Evolutionary conservation across 1,140 invertebrate species (phyloP).

Genomic region (Hyles vespertilio): DNA sequence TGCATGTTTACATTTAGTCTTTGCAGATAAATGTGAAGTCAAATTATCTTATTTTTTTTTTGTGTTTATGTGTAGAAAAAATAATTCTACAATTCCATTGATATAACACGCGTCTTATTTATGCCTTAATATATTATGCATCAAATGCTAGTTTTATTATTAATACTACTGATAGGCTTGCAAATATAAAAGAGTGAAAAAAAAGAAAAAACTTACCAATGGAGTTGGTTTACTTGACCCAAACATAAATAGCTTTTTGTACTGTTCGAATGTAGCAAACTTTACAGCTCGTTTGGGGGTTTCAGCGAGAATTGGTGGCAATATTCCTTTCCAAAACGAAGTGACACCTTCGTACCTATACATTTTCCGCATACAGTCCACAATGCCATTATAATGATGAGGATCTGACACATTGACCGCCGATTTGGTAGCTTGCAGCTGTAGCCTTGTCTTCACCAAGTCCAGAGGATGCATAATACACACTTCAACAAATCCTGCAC

Average conservation of each 20-base stretch:
- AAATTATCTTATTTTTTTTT: no score
- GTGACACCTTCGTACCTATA: slow-evolving; percentile 87
- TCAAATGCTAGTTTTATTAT: no score
- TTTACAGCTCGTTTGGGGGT: slow-evolving; percentile 96
- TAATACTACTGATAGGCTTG: not conserved
- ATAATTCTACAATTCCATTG: no score
- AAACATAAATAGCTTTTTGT: slow-evolving; percentile 90
- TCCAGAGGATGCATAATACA: slow-evolving; percentile 97
- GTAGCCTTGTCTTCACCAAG: slow-evolving; percentile 87
- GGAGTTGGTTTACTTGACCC: slow-evolving; percentile 83
- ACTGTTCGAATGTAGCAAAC: slow-evolving; percentile 95
- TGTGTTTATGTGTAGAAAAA: no score
- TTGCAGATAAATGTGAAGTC: not conserved
- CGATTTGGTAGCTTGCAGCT: slow-evolving; percentile 57
- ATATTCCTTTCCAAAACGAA: slow-evolving; percentile 93
- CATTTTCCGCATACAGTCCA: slow-evolving; percentile 93
- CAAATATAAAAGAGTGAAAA: not conserved
- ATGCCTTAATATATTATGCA: no score
- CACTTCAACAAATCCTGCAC: slow-evolving; percentile 95
- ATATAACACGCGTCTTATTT: no score
- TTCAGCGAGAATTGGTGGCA: slow-evolving; percentile 95
- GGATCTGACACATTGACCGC: slow-evolving; percentile 73
- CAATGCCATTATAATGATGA: slow-evolving; percentile 85
- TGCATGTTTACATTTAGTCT: no score
- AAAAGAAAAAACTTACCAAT: slow-evolving; percentile 75